These are phyloP conservation scores for Enteromius radiatus DNA, from an alignment of 2,797 vertebrate species.

Conservation along the genomic window DNA sequence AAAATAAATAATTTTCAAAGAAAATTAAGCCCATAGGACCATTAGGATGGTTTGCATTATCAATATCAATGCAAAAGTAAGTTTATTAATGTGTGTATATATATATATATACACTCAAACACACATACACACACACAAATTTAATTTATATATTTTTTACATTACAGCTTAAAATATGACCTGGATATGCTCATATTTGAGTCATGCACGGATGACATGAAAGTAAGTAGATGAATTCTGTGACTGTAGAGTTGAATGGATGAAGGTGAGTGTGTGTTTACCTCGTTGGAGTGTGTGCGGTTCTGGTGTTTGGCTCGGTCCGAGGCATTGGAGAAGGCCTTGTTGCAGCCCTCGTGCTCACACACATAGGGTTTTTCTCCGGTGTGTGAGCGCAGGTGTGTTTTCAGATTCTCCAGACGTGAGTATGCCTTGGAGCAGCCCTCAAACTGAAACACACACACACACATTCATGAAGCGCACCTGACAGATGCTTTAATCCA, in stretches of 20 bases:
- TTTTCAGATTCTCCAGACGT: constrained; percentile 98
- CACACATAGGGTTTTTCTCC: constrained; percentile 98
- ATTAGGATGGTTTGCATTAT: not conserved
- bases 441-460: constrained; percentile 84
- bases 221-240: not conserved
- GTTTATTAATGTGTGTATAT: not conserved
- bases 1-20: not conserved
- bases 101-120: not conserved
- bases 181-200: not conserved
- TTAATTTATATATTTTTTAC: not conserved
- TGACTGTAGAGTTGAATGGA: not conserved
- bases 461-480: not conserved
- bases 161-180: not conserved
- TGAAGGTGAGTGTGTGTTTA: constrained; percentile 43
- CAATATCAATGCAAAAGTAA: not conserved
- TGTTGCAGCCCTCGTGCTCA: constrained; percentile 97
- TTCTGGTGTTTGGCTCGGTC: constrained; percentile 99
- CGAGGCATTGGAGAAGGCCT: constrained; percentile 97
- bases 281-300: constrained; percentile 95
- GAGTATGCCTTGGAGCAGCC: constrained; percentile 97
- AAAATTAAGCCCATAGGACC: not conserved
- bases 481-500: not conserved
- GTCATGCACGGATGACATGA: not conserved
- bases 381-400: constrained; percentile 96
- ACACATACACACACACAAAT: not conserved